These are phyloP conservation scores for Rotaria socialis DNA, from an alignment of 2,888 invertebrate species.

Conservation along the genomic window DNA sequence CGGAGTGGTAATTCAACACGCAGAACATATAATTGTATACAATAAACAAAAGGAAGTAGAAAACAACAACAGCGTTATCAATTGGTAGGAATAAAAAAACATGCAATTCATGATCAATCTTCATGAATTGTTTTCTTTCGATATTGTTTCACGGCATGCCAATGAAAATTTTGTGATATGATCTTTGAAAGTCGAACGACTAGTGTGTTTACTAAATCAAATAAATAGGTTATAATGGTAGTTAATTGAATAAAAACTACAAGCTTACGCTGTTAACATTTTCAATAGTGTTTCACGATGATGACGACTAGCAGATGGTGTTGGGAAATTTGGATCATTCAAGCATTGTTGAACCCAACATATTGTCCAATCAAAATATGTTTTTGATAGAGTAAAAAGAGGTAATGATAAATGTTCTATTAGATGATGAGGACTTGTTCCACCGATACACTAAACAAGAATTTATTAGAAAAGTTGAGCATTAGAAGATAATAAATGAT, in stretches of 20 bases:
- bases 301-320: background rate
- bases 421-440: conserved; percentile 65
- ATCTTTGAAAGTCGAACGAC: background rate
- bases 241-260: background rate
- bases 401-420: conserved; percentile 59
- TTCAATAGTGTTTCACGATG: conserved; percentile 31
- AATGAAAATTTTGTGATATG: background rate
- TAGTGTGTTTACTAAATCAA: background rate
- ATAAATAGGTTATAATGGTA: background rate
- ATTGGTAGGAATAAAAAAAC: no score
- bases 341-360: conserved; percentile 25
- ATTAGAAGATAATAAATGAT: no score
- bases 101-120: no score
- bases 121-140: no score
- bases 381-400: conserved; percentile 40
- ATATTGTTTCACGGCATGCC: background rate
- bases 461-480: no score
- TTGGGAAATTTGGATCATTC: conserved; percentile 4
- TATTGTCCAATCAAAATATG: conserved; percentile 30
- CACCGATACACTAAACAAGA: conserved; percentile 59
- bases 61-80: no score
- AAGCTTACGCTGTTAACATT: background rate
- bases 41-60: no score
- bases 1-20: no score
- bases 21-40: no score